A percentile compares a stretch with the other conserved stretches of the same genome.
These are phyloP conservation scores for Drosophila mimica DNA, from an alignment of 2,888 invertebrate species.

Conservation along the genomic window DNA sequence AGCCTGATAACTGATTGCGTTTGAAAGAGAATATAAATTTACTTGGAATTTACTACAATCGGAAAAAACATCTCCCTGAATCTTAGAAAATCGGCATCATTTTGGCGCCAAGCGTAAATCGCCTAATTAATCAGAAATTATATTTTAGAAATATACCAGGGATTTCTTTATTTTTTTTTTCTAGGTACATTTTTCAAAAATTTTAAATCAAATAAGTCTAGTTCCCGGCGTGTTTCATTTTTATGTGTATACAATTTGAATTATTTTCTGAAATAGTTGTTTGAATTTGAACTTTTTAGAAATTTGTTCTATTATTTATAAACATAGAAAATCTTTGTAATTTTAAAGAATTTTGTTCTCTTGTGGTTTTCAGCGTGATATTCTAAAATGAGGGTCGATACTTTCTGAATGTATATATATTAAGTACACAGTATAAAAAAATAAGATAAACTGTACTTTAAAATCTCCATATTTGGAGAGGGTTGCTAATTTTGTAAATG, in stretches of 20 bases:
- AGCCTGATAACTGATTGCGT: constrained; percentile 10
- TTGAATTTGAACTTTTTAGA: neutral
- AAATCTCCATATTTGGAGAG: neutral
- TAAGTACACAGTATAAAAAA: neutral
- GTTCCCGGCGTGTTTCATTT: neutral
- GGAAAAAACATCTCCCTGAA: neutral
- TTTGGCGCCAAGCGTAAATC: neutral
- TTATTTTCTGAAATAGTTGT: neutral
- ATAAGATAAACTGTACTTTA: neutral
- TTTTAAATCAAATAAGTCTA: neutral
- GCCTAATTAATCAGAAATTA: neutral
- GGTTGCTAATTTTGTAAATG: neutral
- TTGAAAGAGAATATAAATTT: neutral
- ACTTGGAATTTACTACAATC: neutral
- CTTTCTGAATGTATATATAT: neutral
- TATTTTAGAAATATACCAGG: neutral
- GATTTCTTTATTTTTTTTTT: neutral
- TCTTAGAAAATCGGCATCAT: neutral
- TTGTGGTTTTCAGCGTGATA: neutral
- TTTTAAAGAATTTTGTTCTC: neutral
- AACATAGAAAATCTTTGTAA: neutral
- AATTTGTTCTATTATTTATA: neutral
- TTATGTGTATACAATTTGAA: neutral
- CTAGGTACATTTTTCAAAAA: rapidly evolving
- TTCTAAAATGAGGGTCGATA: neutral